Evolutionary conservation across 92 coral and sea anemone genomes (phyloP).

Genomic region (Siderastrea siderea): DNA sequence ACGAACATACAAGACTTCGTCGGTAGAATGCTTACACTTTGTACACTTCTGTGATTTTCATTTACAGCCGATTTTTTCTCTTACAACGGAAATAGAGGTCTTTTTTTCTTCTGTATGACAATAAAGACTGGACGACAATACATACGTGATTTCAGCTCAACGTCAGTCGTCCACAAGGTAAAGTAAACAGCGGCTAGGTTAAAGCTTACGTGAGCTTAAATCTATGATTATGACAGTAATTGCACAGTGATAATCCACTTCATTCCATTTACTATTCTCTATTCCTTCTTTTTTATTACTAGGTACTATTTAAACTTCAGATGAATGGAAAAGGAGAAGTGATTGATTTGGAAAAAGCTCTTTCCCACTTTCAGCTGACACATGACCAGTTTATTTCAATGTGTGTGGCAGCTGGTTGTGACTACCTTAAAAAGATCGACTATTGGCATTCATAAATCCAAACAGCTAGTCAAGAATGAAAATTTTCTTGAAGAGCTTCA

Average conservation of each 20-base stretch:
- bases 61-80: too few species aligned
- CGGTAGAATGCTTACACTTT: too few species aligned
- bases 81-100: too few species aligned
- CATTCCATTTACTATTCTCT: not conserved
- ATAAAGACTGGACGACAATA: too few species aligned
- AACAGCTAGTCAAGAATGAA: slow-evolving; percentile 6
- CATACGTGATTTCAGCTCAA: not conserved
- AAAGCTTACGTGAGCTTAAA: too few species aligned
- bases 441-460: slow-evolving; percentile 4
- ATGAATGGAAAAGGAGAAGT: not conserved
- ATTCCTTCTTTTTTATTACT: not conserved
- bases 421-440: not conserved
- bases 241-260: not conserved
- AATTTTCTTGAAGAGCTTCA: not conserved
- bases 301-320: slow-evolving; percentile 8
- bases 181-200: not conserved
- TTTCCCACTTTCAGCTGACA: not conserved
- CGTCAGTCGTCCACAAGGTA: not conserved
- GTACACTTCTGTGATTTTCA: too few species aligned
- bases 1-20: too few species aligned
- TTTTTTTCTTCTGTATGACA: too few species aligned
- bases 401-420: slow-evolving; percentile 14
- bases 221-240: not conserved
- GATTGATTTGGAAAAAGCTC: not conserved
- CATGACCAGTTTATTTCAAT: slow-evolving; percentile 5